phyloP scores from a whole-genome alignment of 1,140 invertebrate genomes.

The Drosophila willistoni region DNA sequence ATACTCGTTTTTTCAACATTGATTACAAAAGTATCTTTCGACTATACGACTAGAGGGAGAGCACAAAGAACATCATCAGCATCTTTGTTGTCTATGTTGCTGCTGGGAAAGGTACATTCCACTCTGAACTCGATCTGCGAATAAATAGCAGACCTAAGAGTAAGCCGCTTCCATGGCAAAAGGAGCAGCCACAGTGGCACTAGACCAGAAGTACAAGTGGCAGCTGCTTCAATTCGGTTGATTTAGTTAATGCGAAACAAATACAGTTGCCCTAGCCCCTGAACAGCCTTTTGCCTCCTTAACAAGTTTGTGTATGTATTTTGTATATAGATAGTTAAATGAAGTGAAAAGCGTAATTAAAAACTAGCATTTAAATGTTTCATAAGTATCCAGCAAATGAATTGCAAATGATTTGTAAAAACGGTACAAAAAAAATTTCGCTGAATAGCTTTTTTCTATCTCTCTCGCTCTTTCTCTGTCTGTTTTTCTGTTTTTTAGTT shows the following conservation, averaged over 20 bases:
- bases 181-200: slow-evolving; percentile 12
- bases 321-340: slow-evolving; percentile 33
- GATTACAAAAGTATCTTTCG: slow-evolving; percentile 54
- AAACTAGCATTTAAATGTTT: slow-evolving; percentile 71
- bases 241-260: slow-evolving; percentile 74
- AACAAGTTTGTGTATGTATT: slow-evolving; percentile 7
- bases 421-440: slow-evolving; percentile 42
- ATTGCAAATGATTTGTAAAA: slow-evolving; percentile 76
- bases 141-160: slow-evolving; percentile 48
- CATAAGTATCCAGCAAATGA: slow-evolving; percentile 68
- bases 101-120: slow-evolving; percentile 46
- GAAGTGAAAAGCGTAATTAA: slow-evolving; percentile 56
- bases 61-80: slow-evolving; percentile 46
- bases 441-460: slow-evolving; percentile 31
- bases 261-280: slow-evolving; percentile 32
- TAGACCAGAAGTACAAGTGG: slow-evolving; percentile 39
- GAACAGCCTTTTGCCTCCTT: neutral
- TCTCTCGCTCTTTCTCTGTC: neutral
- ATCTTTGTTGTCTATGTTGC: slow-evolving; percentile 24
- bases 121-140: slow-evolving; percentile 47
- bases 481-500: neutral
- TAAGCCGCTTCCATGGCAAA: slow-evolving; percentile 57
- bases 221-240: slow-evolving; percentile 63
- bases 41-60: slow-evolving; percentile 21
- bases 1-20: slow-evolving; percentile 38